Evolutionary conservation across 2,797 vertebrate genomes (phyloP), one percentile per base, ranked within the genome.

Genomic region (Poeciliopsis paucimaculata): DNA sequence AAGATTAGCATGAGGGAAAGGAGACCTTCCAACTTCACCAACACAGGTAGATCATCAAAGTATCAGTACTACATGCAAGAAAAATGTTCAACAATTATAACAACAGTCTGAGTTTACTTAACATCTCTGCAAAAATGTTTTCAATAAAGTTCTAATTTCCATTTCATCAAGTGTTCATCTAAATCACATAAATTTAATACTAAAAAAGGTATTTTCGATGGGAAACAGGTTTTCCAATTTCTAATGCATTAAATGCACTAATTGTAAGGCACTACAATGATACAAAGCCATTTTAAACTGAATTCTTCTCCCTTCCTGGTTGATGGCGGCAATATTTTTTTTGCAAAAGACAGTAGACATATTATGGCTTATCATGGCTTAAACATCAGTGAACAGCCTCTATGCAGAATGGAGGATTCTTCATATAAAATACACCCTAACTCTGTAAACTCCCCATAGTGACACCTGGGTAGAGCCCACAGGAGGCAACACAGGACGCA

Each of bases 401-500:
- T 74, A 36, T 1, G 64, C 15, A 41, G 34, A 64, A 20, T 8
- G 41, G 55, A 46, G 20, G 71, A 79, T 41, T 64, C n/a, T 78
- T 70, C 28, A 28, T 20, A 18, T 64, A 13, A 74, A 28, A 57
- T 18, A n/a, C 10, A 66, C 28, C 34, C 55, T 57, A 53, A 46
- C 20, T 31, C 28, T 45, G 26, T 41, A 79, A 75, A 79, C 31
- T 34, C 43, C 62, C 62, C 73, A 36, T 49, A 34, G 73, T 57
- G 78, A 75, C 28, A 34, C 62, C 49, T 57, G 46, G 46, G 36
- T 79, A 28, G 46, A 55, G 51, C 39, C 28, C 49, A 70, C 60
- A 36, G 49, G 73, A 45, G 78, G 73, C 28, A 68, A 64, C 46
- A 57, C 31, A 23, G 23, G 47, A 55, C 70, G 72, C 31, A 73